Base-by-base conservation (phyloP, 2,888 invertebrate genomes). In the Bugula neritina region DNA sequence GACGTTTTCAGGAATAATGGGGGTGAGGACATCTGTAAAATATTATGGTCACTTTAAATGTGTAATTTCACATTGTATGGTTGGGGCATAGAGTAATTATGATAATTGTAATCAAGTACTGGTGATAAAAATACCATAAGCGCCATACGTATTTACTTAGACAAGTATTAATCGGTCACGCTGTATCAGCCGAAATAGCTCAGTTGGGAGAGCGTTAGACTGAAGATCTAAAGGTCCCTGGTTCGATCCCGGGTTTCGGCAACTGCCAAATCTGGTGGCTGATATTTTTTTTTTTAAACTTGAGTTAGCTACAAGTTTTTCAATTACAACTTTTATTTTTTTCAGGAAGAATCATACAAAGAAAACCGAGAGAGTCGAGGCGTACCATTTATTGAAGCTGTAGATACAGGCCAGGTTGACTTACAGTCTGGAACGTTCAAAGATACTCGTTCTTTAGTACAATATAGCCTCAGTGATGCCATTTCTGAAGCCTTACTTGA, bases 381-480 rank as follows among this genome's bases (percentile, higher is more conserved):
- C 52, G 43, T 70, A 13, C 52, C 70, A 54, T 35, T 70, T 10
- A 29, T n/a, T 3, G 70, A 70, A 17, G 70, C 70, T 29, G 31
- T 70, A 25, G 70, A 70, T 5, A 29, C 5, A 5, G 31, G 31
- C 5, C 52, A 43, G 5, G 23, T 70, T 23, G 91, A 92, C 84
- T 72, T 76, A n/a, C 74, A 78, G 71, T 75, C 77, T 31, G 80
- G 79, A 5, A 63, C 27, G 31, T 21, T 63, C 63, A 63, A 63
- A 63, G 25, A 63, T n/a, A 10, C 29, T 13, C 2, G n/a, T 2
- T 85, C 89, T 10, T 89, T 88, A 71, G 63, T 63, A 63, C 29
- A 13, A 13, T 31, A 31, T 29, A 72, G 31, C 35, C 43, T 72
- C 71, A 25, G 23, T 25, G 70, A 71, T 72, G 72, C 72, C 5